phyloP scores from a whole-genome alignment of 2,888 invertebrate genomes.

The Carcina quercana region DNA sequence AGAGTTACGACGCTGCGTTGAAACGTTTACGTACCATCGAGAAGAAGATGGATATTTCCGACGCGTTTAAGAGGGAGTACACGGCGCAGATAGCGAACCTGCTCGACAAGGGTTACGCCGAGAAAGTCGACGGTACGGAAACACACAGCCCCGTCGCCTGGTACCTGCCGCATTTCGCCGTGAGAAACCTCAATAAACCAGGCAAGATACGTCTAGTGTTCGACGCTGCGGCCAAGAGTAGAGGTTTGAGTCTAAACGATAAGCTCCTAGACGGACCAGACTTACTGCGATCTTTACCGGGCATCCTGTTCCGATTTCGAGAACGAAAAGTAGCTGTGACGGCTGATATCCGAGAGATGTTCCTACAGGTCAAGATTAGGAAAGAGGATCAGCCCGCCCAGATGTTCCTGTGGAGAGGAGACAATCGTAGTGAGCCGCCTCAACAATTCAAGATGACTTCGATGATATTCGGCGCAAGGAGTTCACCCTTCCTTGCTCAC shows the following conservation, averaged over 20 bases:
- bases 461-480: not conserved
- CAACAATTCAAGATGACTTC: not conserved
- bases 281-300: not conserved
- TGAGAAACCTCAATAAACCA: not conserved
- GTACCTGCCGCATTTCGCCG: conserved; percentile 1
- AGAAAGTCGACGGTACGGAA: not conserved
- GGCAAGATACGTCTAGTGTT: not conserved
- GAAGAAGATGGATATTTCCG: not conserved
- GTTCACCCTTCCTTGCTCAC: conserved; percentile 1
- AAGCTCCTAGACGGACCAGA: conserved; percentile 13
- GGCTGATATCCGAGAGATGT: not conserved
- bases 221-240: not conserved
- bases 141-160: not conserved
- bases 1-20: not conserved
- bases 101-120: not conserved
- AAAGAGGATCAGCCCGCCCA: not conserved
- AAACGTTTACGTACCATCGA: not conserved
- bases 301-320: conserved; percentile 1
- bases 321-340: conserved; percentile 1
- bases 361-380: conserved; percentile 9
- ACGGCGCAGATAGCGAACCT: not conserved
- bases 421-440: not conserved
- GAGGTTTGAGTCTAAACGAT: conserved; percentile 25
- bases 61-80: not conserved
- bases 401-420: not conserved